Evolutionary conservation across 2,888 invertebrate species (phyloP), one percentile per base, ranked within the genome.

Genomic region (Agrotis exclamationis): DNA sequence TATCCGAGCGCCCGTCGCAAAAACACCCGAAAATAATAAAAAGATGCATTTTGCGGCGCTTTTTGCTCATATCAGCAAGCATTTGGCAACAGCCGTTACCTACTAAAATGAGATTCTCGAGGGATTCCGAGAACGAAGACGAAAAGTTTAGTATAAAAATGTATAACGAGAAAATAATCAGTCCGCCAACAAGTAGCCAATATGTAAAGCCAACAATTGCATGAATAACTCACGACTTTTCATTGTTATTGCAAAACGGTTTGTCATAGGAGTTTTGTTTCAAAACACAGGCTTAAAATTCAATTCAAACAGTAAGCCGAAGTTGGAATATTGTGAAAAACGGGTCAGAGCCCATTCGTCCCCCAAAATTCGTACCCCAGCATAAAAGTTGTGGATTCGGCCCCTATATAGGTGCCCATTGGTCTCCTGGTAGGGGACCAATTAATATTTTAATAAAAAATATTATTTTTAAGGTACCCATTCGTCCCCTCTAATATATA

Each of bases 41-140:
- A 76, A 70, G 1, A 59, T 82, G 83, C 82, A 82, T 79, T 82
- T 70, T 39, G 70, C 39, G 79, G 70, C 20, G 28, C 58, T 79
- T 84, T 84, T 82, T 84, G 70, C 75, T 84, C 85, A 74, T 80
- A 85, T 82, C 76, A 71, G 74, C 80, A 62, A 85, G 44, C 74
- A 77, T 82, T 84, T 85, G 85, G 80, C 80, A 79, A 76, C 84
- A 85, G 81, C 83, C 85, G 85, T 81, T 84, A 76, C n/a, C n/a
- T n/a, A n/a, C 79, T 73, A 60, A 85, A 83, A 77, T 77, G 83
- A 81, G 79, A 81, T 83, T 74, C 74, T 53, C 51, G 60, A 50
- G 67, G 74, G 57, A 72, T 67, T 72, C 57, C 58, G 51, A 47
- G 51, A 70, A 60, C 65, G 71, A 78, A 71, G 59, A 76, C 74